Conservation (phyloP, 2,888 invertebrate species). For the Spatulosminthurus flaviceps region DNA sequence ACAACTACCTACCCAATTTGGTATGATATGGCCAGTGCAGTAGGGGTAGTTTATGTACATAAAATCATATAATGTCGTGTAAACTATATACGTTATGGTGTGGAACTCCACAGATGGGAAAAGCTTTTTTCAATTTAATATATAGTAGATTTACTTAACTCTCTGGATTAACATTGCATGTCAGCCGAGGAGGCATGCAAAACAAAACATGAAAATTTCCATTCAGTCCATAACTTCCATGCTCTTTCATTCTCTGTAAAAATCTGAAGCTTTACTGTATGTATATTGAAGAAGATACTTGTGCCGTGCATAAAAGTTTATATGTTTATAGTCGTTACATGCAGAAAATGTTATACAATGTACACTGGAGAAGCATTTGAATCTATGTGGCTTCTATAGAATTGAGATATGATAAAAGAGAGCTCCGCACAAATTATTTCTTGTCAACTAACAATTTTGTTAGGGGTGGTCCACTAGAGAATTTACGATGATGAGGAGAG, state of each 20-base stretch:
- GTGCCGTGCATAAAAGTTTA: too few relatives aligned
- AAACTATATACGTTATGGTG: neutral
- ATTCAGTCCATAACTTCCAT: neutral
- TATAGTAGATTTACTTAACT: conserved; percentile 9
- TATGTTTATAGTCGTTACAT: too few relatives aligned
- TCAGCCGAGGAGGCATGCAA: neutral
- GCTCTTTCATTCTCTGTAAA: too few relatives aligned
- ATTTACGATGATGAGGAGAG: conserved; percentile 8
- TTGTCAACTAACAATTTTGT: neutral
- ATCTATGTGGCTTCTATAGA: neutral
- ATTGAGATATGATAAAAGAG: neutral
- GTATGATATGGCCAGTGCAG: too few relatives aligned
- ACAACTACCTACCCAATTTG: too few relatives aligned
- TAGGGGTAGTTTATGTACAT: too few relatives aligned
- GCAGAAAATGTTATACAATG: too few relatives aligned
- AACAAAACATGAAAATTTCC: conserved; percentile 7
- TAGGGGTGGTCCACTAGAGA: conserved; percentile 1
- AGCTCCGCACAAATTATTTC: conserved; percentile 14
- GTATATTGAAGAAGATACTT: too few relatives aligned
- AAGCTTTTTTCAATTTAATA: neutral
- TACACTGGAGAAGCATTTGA: neutral
- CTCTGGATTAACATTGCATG: neutral
- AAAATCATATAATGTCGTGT: too few relatives aligned
- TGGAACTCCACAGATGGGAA: neutral
- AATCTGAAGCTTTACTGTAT: too few relatives aligned